Evolutionary conservation across 2,113 vertebrate genomes (phyloP), one percentile per base, ranked within the genome.

Genomic region (Excalfactoria chinensis): DNA sequence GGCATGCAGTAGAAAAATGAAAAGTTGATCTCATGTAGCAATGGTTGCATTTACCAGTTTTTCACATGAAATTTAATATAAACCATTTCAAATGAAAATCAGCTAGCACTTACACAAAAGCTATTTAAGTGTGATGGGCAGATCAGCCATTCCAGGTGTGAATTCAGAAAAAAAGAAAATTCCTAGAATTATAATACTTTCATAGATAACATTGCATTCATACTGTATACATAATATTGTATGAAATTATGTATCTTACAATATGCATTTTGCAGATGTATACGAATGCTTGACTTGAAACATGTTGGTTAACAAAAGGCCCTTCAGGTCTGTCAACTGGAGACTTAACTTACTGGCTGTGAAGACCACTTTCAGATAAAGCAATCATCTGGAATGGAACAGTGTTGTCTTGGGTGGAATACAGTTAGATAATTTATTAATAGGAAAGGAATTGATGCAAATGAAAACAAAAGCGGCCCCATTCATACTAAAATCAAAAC

Each of bases 361-460:
- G 75, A 94, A 91, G 51, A 9, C 28, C 63, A 88, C 37, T 62
- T 88, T 60, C 77, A 92, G 62, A 62, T 75, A 86, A 86, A 93
- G 73, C 43, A 88, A 41, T 37, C 49, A 41, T 37, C 49, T 91
- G 76, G 93, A 90, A 93, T 37, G 88, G 91, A 74, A 58, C 25
- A 60, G n/a, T 62, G 53, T 69, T 92, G 73, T 60, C 67, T 90
- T 48, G 74, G 51, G 69, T 78, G 37, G 76, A 84, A 58, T 35
- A 93, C 37, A 6, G 53, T n/a, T 82, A 58, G 63, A 34, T 68
- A 53, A 92, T 55, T 83, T 87, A 93, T 53, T 93, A 80, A 66
- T 84, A 88, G 66, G 53, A 86, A 93, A 84, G 53, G n/a, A 81
- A 90, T 28, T 44, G 66, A 92, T 82, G 40, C 67, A 92, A 93